Evolutionary conservation across 2,113 vertebrate species (phyloP).

Genomic region (Glaucidium brasilianum): DNA sequence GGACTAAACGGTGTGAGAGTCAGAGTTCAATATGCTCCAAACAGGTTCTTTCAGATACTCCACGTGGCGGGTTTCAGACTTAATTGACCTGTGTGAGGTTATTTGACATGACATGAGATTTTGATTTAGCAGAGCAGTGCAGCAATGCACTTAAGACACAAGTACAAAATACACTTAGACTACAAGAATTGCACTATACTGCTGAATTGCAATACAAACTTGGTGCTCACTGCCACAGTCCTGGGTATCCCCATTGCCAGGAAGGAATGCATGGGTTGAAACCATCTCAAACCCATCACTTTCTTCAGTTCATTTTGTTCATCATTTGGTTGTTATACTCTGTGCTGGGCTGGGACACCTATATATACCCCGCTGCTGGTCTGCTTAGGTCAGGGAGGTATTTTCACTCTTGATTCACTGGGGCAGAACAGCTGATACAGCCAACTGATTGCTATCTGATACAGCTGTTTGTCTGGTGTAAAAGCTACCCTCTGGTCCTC

Average conservation of each 20-base stretch:
- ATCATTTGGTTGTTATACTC: neutral
- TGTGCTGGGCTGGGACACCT: neutral
- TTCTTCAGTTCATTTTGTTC: neutral
- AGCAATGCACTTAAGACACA: neutral
- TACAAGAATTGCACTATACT: neutral
- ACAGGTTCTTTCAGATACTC: neutral
- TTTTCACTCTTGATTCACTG: neutral
- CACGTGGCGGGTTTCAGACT: neutral
- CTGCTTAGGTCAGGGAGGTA: neutral
- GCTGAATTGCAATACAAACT: neutral
- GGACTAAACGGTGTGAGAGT: neutral
- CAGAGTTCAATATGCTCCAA: neutral
- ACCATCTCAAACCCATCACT: neutral
- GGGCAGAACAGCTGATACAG: neutral
- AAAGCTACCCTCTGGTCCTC: neutral
- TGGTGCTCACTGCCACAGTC: fast-evolving
- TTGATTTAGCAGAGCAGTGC: neutral
- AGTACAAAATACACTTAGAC: neutral
- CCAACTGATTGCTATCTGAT: neutral
- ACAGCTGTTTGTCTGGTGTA: neutral
- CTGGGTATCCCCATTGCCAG: neutral
- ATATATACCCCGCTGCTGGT: neutral
- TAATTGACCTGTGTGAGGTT: neutral
- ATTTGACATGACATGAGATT: fast-evolving
- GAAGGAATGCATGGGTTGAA: neutral